These are phyloP conservation scores for Adelosebastes latens DNA, from an alignment of 2,797 vertebrate genomes.

Conservation along the genomic window DNA sequence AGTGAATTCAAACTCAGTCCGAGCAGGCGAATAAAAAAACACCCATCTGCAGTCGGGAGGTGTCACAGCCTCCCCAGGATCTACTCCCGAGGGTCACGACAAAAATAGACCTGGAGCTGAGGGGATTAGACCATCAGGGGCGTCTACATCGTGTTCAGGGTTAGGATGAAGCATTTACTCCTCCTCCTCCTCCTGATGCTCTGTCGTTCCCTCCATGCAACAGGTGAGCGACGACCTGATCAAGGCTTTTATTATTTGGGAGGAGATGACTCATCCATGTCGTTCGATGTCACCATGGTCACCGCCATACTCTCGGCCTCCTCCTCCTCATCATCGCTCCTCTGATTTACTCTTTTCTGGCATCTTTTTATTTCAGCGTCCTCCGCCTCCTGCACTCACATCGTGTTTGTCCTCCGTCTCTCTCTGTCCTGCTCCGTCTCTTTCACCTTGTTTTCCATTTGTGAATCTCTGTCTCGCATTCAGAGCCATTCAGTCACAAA, in stretches of 20 bases:
- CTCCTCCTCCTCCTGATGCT: background rate
- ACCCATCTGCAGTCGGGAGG: too few relatives aligned
- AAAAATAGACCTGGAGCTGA: too few relatives aligned
- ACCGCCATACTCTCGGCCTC: constrained; percentile 23
- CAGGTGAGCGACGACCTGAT: constrained; percentile 39
- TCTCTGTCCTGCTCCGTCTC: background rate
- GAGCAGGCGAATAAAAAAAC: too few relatives aligned
- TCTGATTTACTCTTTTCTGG: background rate
- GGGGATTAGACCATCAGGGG: too few relatives aligned
- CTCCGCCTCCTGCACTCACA: background rate
- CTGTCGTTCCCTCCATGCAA: background rate
- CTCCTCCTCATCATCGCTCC: background rate
- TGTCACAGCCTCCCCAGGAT: too few relatives aligned
- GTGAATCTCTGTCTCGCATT: background rate
- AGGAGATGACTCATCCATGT: constrained; percentile 49
- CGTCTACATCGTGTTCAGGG: background rate
- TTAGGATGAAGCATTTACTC: constrained; percentile 4
- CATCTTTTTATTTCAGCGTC: background rate
- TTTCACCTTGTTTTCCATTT: background rate
- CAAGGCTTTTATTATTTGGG: constrained; percentile 29
- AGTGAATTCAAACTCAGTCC: too few relatives aligned
- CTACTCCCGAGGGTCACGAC: too few relatives aligned
- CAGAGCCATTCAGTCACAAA: background rate
- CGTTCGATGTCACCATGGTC: constrained; percentile 41
- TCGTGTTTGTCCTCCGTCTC: background rate